phyloP scores from a whole-genome alignment of 37 sponge, comb jelly and placozoan species.

The Agelas oroides region DNA sequence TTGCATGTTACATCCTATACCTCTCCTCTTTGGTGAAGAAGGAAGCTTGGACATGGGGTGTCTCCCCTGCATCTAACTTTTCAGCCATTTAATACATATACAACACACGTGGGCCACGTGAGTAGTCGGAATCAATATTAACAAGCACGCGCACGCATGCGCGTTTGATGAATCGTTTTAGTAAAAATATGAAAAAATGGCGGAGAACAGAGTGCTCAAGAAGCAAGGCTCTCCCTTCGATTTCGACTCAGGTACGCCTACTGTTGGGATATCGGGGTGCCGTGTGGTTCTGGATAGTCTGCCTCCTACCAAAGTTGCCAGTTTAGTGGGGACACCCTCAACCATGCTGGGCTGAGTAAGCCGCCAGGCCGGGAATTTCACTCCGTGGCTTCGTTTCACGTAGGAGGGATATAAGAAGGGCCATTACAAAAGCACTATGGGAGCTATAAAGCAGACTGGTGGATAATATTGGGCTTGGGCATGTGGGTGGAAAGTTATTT shows the following conservation, averaged over 20 bases:
- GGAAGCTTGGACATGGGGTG: slow-evolving; percentile 54
- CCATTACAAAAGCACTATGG: too few species aligned
- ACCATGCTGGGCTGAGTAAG: too few species aligned
- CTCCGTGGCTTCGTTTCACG: too few species aligned
- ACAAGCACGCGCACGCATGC: slow-evolving; percentile 72
- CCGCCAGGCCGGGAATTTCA: too few species aligned
- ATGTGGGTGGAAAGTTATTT: too few species aligned
- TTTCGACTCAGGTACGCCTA: slow-evolving; percentile 17
- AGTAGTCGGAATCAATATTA: background rate
- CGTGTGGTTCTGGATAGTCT: background rate
- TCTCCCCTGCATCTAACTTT: background rate
- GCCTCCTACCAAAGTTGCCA: background rate
- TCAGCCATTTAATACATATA: background rate
- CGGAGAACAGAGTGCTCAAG: slow-evolving; percentile 27
- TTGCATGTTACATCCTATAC: background rate
- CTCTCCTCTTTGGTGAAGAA: slow-evolving; percentile 39
- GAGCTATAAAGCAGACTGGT: too few species aligned
- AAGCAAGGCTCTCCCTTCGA: background rate
- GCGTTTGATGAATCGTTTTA: slow-evolving; percentile 33
- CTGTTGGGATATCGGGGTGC: background rate
- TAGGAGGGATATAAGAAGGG: too few species aligned
- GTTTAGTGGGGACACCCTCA: background rate
- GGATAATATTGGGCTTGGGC: too few species aligned
- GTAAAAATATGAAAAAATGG: slow-evolving; percentile 62
- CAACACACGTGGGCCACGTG: background rate